phyloP scores from a whole-genome alignment of 2,888 invertebrate genomes.

The Phorcus lineatus region DNA sequence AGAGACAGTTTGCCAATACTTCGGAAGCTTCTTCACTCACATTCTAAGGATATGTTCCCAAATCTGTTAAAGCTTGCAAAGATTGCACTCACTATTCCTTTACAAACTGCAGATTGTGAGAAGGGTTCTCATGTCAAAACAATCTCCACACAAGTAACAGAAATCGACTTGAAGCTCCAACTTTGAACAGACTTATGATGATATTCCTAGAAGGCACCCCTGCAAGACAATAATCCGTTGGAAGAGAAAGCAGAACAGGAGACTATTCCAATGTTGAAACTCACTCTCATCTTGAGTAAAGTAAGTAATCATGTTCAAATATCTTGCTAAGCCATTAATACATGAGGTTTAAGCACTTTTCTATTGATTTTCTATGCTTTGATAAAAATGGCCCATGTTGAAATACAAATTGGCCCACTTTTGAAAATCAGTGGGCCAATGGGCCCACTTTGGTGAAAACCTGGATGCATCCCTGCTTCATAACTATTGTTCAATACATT shows the following conservation, averaged over 20 bases:
- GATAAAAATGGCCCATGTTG: background rate
- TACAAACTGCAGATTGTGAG: background rate
- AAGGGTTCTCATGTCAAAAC: background rate
- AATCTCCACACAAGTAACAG: background rate
- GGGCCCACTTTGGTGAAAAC: background rate
- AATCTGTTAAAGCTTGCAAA: background rate
- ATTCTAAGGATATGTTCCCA: background rate
- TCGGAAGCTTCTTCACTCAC: background rate
- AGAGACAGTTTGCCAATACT: background rate
- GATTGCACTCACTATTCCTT: background rate
- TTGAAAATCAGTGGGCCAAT: background rate
- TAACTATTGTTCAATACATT: too few species aligned
- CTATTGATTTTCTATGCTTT: background rate
- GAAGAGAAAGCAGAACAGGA: too few species aligned
- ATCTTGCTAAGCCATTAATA: too few species aligned
- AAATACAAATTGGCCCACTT: background rate
- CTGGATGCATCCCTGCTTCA: background rate
- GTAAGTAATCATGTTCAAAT: too few species aligned
- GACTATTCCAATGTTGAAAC: too few species aligned
- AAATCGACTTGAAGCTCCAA: too few species aligned
- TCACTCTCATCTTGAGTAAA: too few species aligned
- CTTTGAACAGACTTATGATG: too few species aligned
- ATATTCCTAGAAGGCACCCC: too few species aligned
- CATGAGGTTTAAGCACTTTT: background rate
- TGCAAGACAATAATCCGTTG: too few species aligned